Percentiles rank a stretch among this genome's conserved stretches.
These are phyloP conservation scores for Helobdella robusta DNA, from an alignment of 2,888 invertebrate genomes.

Conservation along the genomic window DNA sequence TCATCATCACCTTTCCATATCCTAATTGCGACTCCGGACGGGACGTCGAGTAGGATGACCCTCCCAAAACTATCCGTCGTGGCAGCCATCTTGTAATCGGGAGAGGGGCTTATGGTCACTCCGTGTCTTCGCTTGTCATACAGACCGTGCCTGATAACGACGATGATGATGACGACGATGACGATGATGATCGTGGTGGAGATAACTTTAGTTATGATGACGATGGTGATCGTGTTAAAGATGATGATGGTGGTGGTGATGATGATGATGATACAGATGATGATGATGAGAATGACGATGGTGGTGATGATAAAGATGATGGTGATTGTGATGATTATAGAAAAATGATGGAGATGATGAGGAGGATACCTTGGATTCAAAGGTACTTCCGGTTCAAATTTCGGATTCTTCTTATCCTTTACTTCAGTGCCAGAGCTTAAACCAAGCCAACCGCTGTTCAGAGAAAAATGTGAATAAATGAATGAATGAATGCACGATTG, in stretches of 20 bases:
- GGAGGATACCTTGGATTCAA: slow-evolving; percentile 58
- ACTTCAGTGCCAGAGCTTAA: slow-evolving; percentile 26
- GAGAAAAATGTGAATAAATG: neutral
- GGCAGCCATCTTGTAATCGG: slow-evolving; percentile 68
- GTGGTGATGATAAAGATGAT: no score
- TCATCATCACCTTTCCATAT: slow-evolving; percentile 66
- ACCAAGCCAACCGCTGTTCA: slow-evolving; percentile 50
- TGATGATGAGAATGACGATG: no score
- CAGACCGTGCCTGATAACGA: slow-evolving; percentile 60
- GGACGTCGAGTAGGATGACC: slow-evolving; percentile 73
- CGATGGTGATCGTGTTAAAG: neutral
- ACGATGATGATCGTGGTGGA: neutral
- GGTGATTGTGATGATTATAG: no score
- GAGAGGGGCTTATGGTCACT: slow-evolving; percentile 65
- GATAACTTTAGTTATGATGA: slow-evolving; percentile 3
- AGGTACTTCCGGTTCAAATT: slow-evolving; percentile 60
- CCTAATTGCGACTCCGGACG: slow-evolving; percentile 66
- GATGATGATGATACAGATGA: no score
- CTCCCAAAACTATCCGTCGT: slow-evolving; percentile 77
- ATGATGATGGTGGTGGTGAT: no score
- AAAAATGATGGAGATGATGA: no score
- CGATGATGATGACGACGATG: slow-evolving; percentile 5
- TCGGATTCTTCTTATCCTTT: slow-evolving; percentile 46
- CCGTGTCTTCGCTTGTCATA: slow-evolving; percentile 71
- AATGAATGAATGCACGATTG: neutral